Base-by-base conservation (phyloP, 2,888 invertebrate genomes). In the Horisme vitalbata region DNA sequence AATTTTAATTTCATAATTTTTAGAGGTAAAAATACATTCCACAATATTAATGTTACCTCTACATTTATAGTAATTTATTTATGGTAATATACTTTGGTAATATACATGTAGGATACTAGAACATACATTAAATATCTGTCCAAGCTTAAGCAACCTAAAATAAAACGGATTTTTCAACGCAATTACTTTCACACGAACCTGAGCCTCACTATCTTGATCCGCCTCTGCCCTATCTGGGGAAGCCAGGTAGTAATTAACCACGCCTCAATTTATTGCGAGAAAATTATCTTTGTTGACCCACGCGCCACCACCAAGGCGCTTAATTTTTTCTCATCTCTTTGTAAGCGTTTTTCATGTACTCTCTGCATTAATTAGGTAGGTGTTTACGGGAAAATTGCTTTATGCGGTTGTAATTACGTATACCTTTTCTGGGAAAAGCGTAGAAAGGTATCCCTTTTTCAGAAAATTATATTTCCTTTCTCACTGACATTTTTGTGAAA, bases 251-350 rank as follows among this genome's bases (percentile, higher is more conserved):
- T 78, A 79, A 82, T 83, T 83, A 83, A 75, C 77, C 72, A 58
- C 70, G 68, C 66, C 73, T 69, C 74, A 79, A 81, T 80, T 83
- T 82, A 82, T 79, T 72, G 73, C 78, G 63, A 69, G 55, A 53
- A 77, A 74, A 81, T 81, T 84, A 84, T 83, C 82, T 82, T 71
- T 83, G 83, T 83, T 83, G 79, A 78, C 77, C 78, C 83, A 80
- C 72, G 75, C 73, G 74, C 72, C 66, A 68, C 63, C 52, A 47
- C 59, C 63, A 69, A 68, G 68, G 68, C 67, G 71, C 75, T 77
- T 70, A 70, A 70, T 76, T 76, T 79, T 68, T 68, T 53, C 61
- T 66, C 39, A 48, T 46, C 53, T 50, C 67, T 71, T 67, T 72
- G 68, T 68, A 68, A 71, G 68, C 77, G 54, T 63, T 74, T 71